These are phyloP conservation scores for Thermophis baileyi DNA, from an alignment of 2,113 vertebrate genomes.

Conservation along the genomic window DNA sequence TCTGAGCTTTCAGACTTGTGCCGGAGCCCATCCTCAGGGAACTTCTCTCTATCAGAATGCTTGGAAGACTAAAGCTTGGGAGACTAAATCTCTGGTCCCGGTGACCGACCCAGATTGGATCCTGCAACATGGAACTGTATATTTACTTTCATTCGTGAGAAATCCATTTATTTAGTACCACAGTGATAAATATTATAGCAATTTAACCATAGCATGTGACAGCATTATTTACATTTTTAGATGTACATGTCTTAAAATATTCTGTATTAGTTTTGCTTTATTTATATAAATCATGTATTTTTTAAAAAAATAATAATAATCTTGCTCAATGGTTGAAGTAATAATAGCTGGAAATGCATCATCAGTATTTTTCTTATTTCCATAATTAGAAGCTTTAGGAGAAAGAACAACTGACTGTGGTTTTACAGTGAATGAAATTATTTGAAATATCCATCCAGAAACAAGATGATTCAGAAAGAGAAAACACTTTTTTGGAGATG, in stretches of 20 bases:
- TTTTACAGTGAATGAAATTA: neutral
- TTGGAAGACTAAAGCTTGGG: too few relatives aligned
- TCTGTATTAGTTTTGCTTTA: neutral
- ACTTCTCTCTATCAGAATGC: too few relatives aligned
- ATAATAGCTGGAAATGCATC: neutral
- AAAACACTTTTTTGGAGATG: too few relatives aligned
- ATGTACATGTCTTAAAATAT: neutral
- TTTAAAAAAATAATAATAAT: neutral
- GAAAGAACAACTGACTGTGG: neutral
- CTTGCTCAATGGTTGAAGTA: neutral
- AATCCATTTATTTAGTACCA: neutral
- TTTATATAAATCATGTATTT: neutral
- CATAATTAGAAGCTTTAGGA: conserved; percentile 19
- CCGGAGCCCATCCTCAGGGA: too few relatives aligned
- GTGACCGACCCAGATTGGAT: too few relatives aligned
- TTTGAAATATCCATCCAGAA: neutral
- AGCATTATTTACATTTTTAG: neutral
- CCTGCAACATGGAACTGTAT: too few relatives aligned
- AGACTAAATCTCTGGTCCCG: too few relatives aligned
- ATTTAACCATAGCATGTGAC: neutral
- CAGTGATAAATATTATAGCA: neutral
- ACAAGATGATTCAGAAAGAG: neutral
- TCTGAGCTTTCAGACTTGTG: too few relatives aligned
- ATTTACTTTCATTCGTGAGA: too few relatives aligned
- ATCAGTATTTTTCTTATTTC: conserved; percentile 9